These are phyloP conservation scores for Mimumesa dahlbomi DNA, from an alignment of 2,888 invertebrate genomes.

Conservation along the genomic window DNA sequence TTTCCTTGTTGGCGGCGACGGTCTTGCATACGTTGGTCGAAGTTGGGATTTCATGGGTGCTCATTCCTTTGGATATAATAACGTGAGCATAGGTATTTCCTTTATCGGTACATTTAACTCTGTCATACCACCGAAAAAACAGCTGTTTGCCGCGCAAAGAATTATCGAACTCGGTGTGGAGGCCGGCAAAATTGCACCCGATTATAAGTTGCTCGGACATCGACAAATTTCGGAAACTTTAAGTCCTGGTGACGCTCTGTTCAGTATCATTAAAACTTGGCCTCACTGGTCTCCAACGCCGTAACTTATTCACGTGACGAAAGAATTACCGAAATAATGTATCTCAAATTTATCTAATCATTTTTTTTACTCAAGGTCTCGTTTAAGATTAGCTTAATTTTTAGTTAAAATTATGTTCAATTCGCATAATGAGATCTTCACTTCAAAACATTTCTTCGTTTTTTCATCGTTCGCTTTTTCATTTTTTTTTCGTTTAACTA, in stretches of 20 bases:
- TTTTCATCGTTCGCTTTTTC: too few relatives aligned
- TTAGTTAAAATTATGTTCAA: background rate
- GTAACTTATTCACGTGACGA: slow-evolving; percentile 29
- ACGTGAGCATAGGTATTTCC: slow-evolving; percentile 85
- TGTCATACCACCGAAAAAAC: slow-evolving; percentile 68
- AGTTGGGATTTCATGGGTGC: slow-evolving; percentile 89
- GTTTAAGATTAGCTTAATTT: background rate
- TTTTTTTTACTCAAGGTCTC: background rate
- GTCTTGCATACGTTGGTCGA: slow-evolving; percentile 87
- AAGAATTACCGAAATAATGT: background rate
- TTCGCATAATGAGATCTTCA: background rate
- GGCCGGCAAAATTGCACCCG: slow-evolving; percentile 82
- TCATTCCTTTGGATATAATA: slow-evolving; percentile 86
- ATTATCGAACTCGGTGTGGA: slow-evolving; percentile 85
- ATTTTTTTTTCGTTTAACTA: too few relatives aligned
- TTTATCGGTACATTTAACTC: slow-evolving; percentile 87
- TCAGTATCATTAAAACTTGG: slow-evolving; percentile 85
- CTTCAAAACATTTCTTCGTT: background rate
- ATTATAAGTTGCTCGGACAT: slow-evolving; percentile 87
- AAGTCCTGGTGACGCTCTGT: slow-evolving; percentile 87
- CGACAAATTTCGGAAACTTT: slow-evolving; percentile 85
- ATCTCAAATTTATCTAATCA: slow-evolving; percentile 8
- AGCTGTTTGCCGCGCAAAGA: slow-evolving; percentile 83
- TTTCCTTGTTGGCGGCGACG: slow-evolving; percentile 90
- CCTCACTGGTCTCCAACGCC: slow-evolving; percentile 82